A percentile compares a stretch with the other conserved stretches of the same genome.
Conservation (phyloP, 2,113 vertebrate species). For the Crotalus horridus region DNA sequence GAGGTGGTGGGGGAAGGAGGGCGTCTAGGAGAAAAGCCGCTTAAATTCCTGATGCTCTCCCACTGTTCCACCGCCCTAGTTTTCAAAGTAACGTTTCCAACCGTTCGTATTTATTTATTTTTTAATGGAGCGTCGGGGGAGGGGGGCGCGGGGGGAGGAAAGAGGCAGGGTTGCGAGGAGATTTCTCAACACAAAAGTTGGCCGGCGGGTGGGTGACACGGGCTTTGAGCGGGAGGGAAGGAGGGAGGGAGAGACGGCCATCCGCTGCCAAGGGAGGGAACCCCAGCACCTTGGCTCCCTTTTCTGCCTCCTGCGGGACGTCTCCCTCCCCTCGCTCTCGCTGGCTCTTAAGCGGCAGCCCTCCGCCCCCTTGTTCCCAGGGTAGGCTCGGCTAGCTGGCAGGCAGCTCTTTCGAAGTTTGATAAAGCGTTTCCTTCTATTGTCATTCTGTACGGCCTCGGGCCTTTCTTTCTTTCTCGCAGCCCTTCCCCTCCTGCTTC, state of each 20-base stretch:
- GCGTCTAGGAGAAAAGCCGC: constrained; percentile 3
- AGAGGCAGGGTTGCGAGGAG: not conserved
- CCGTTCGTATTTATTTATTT: not conserved
- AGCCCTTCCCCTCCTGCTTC: constrained; percentile 58
- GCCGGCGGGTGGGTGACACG: not conserved
- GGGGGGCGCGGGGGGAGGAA: not conserved
- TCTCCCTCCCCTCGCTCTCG: not conserved
- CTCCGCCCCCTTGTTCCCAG: constrained; percentile 52
- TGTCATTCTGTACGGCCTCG: constrained; percentile 66
- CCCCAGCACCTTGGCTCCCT: constrained; percentile 29
- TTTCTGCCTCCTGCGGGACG: constrained; percentile 36
- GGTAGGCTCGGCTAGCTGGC: constrained; percentile 52
- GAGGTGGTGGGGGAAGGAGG: not conserved
- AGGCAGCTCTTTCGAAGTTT: constrained; percentile 55
- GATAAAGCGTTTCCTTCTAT: constrained; percentile 72
- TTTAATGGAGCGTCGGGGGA: not conserved
- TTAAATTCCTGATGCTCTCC: constrained; percentile 52
- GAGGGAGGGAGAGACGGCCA: constrained; percentile 1
- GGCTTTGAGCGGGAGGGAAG: constrained; percentile 35
- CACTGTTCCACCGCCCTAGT: not conserved
- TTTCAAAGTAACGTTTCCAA: not conserved
- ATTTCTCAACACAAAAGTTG: not conserved
- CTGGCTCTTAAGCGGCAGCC: not conserved
- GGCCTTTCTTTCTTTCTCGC: constrained; percentile 48
- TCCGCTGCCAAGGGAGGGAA: constrained; percentile 42